A percentile compares a stretch with the other conserved stretches of the same genome.
Evolutionary conservation across 2,888 invertebrate species (phyloP).

Genomic region (Ischnus inquisitorius): DNA sequence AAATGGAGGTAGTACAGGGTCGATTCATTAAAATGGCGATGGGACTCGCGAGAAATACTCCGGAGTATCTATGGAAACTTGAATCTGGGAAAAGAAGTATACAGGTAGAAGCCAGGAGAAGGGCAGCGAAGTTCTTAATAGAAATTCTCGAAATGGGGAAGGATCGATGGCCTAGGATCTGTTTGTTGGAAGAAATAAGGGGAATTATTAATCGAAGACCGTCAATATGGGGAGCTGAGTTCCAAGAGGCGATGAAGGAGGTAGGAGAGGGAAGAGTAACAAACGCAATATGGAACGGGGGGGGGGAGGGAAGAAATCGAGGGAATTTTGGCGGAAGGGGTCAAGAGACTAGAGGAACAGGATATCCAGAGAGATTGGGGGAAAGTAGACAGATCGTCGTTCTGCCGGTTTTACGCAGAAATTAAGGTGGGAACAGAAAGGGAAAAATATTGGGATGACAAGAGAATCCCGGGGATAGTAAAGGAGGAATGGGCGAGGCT

Average conservation of each 20-base stretch:
- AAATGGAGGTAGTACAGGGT: constrained; percentile 21
- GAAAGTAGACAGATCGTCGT: constrained; percentile 19
- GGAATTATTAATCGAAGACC: neutral
- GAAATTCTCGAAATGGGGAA: neutral
- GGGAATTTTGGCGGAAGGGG: too few species aligned
- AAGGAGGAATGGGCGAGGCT: constrained; percentile 47
- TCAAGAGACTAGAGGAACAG: constrained; percentile 20
- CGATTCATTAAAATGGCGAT: constrained; percentile 18
- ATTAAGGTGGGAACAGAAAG: constrained; percentile 11
- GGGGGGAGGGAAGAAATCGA: too few species aligned
- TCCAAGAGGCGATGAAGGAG: neutral
- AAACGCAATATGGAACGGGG: too few species aligned
- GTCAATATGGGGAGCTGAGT: neutral
- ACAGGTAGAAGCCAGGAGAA: too few species aligned
- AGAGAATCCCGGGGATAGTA: constrained; percentile 2
- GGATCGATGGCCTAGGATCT: neutral
- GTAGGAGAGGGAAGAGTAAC: neutral
- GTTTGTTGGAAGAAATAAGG: neutral
- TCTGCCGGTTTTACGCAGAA: constrained; percentile 30
- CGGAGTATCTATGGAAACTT: constrained; percentile 35
- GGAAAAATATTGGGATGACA: constrained; percentile 28
- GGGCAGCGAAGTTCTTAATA: neutral
- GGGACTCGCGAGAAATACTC: constrained; percentile 31
- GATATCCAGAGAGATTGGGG: constrained; percentile 29
- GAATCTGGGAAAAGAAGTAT: neutral